Conservation (phyloP, 2,113 vertebrate species). For the Microcebus ravelobensis region DNA sequence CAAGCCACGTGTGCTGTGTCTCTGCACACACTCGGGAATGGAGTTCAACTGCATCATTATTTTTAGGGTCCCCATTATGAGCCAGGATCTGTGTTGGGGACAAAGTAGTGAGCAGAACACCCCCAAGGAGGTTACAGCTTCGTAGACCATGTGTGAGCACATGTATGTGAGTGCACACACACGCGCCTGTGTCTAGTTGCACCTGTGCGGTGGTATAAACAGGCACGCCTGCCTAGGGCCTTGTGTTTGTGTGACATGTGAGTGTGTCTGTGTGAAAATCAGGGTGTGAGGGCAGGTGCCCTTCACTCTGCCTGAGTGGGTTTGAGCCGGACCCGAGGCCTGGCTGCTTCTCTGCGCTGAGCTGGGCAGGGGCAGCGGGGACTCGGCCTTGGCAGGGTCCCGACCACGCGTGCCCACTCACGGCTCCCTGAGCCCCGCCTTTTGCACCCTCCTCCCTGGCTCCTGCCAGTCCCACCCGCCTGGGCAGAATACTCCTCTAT, state of each 20-base stretch:
- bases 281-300: too few relatives aligned
- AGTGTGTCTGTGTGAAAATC: background rate
- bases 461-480: background rate
- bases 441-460: background rate
- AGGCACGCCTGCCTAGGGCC: background rate
- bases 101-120: background rate
- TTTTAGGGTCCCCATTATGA: background rate
- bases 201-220: background rate
- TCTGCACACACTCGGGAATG: fast-evolving
- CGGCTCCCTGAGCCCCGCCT: background rate
- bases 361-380: fast-evolving
- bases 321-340: background rate
- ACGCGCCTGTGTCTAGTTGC: background rate
- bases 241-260: background rate
- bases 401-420: background rate
- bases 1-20: fast-evolving
- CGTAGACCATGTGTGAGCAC: background rate
- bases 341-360: fast-evolving
- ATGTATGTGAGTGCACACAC: fast-evolving
- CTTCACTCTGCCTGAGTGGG: background rate
- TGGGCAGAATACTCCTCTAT: background rate
- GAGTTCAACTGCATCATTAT: background rate
- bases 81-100: background rate
- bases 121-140: background rate
- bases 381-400: too few relatives aligned